Evolutionary conservation across 2,888 invertebrate genomes (phyloP).

Genomic region (Lithosia quadra): DNA sequence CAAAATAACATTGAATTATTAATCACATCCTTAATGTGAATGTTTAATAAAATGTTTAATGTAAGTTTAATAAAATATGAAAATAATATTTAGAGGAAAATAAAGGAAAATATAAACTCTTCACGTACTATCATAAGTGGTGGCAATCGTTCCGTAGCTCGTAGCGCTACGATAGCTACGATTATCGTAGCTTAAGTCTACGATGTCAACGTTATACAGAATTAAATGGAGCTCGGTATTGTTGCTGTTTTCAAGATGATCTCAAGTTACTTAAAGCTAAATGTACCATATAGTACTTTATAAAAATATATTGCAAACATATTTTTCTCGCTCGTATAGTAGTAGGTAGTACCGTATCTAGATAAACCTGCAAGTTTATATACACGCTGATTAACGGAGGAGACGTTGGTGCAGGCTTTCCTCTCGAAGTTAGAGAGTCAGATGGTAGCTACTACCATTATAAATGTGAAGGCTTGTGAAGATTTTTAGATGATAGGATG

Average conservation of each 20-base stretch:
- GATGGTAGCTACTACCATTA: background rate
- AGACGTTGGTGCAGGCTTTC: background rate
- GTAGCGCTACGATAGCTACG: constrained; percentile 40
- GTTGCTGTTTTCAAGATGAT: constrained; percentile 16
- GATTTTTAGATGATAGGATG: background rate
- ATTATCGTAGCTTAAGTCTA: constrained; percentile 30
- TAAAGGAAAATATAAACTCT: constrained; percentile 19
- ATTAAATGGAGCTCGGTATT: constrained; percentile 22
- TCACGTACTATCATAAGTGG: constrained; percentile 39
- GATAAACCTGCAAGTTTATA: background rate
- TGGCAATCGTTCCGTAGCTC: constrained; percentile 39
- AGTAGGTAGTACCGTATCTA: too few species aligned
- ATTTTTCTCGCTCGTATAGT: background rate
- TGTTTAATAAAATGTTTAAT: background rate
- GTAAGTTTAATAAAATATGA: background rate
- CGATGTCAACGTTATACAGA: constrained; percentile 20
- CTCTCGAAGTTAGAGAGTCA: background rate
- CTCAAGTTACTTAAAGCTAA: constrained; percentile 14
- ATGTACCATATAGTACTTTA: background rate
- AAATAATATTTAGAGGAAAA: background rate
- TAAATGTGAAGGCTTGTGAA: background rate
- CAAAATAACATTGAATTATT: too few species aligned
- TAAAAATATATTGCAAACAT: background rate
- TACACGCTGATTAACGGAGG: background rate
- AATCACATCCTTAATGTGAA: background rate